phyloP scores from a whole-genome alignment of 2,888 invertebrate genomes.

The Prenolepis imparis region DNA sequence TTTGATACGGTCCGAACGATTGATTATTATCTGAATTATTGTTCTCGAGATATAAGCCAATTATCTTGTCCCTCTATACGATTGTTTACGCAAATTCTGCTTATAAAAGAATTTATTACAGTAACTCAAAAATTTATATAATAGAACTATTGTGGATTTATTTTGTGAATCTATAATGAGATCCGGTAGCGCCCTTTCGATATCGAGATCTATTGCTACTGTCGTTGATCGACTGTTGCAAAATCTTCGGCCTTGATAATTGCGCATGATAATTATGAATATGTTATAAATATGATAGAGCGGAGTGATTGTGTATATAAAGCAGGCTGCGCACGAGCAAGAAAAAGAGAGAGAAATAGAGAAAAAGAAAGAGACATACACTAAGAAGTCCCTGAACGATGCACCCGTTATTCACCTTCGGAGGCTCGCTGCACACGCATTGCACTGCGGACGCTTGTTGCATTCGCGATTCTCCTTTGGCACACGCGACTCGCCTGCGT shows the following conservation, averaged over 20 bases:
- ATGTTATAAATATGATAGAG: constrained; percentile 84
- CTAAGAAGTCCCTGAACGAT: constrained; percentile 77
- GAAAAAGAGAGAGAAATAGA: constrained; percentile 64
- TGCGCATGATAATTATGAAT: constrained; percentile 84
- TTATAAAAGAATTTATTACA: constrained; percentile 17
- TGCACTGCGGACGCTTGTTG: constrained; percentile 26
- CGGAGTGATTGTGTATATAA: constrained; percentile 80
- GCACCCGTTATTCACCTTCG: constrained; percentile 80
- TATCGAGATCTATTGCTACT: background rate
- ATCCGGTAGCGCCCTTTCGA: constrained; percentile 6
- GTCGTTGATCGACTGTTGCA: constrained; percentile 71
- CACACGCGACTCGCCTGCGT: constrained; percentile 30
- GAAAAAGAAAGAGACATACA: constrained; percentile 49
- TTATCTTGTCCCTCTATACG: constrained; percentile 7
- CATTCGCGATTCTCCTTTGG: constrained; percentile 43
- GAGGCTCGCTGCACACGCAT: constrained; percentile 78
- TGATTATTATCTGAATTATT: background rate
- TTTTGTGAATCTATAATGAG: constrained; percentile 2
- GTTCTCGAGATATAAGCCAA: constrained; percentile 5
- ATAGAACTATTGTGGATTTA: background rate
- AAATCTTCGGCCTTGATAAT: constrained; percentile 83
- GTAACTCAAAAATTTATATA: background rate
- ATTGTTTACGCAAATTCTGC: background rate
- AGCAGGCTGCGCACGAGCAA: constrained; percentile 31
- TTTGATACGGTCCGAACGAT: background rate